Evolutionary conservation across 2,888 invertebrate genomes (phyloP).

Genomic region (Dryococelus australis): DNA sequence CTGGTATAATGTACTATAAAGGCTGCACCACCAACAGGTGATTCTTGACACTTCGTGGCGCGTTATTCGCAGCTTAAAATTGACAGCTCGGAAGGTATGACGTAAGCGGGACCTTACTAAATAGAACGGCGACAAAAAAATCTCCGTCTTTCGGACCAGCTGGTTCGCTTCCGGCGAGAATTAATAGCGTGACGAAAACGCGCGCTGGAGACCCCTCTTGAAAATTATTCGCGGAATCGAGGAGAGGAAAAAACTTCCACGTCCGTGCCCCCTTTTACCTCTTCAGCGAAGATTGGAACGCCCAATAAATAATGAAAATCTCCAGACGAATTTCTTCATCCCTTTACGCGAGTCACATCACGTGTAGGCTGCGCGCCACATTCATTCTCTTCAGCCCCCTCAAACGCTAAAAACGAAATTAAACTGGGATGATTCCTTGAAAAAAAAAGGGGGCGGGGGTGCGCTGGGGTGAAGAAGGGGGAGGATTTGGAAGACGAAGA

Average conservation of each 20-base stretch:
- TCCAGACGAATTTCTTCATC: not conserved
- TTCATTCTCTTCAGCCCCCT: not conserved
- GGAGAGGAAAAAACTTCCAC: not conserved
- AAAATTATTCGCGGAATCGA: not conserved
- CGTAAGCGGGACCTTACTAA: too few relatives aligned
- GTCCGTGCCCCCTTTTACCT: not conserved
- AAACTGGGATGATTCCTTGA: not conserved
- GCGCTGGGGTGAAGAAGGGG: too few relatives aligned
- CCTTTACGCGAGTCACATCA: not conserved
- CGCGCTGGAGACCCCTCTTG: not conserved
- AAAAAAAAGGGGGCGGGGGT: not conserved
- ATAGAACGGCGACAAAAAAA: too few relatives aligned
- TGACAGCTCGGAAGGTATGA: too few relatives aligned
- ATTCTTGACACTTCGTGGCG: too few relatives aligned
- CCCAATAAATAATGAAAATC: slow-evolving; percentile 1
- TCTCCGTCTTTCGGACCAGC: too few relatives aligned
- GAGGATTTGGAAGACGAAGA: not conserved
- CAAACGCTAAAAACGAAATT: slow-evolving; percentile 16
- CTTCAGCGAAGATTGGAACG: slow-evolving; percentile 4
- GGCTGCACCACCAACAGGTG: too few relatives aligned
- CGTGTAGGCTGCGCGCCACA: slow-evolving; percentile 2
- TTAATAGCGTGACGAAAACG: not conserved
- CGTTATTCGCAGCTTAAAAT: too few relatives aligned
- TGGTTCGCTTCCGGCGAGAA: too few relatives aligned
- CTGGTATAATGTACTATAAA: too few relatives aligned